Percentiles rank a stretch among this genome's conserved stretches.
Evolutionary conservation across 2,797 vertebrate species (phyloP).

Genomic region (Acridotheres tristis): DNA sequence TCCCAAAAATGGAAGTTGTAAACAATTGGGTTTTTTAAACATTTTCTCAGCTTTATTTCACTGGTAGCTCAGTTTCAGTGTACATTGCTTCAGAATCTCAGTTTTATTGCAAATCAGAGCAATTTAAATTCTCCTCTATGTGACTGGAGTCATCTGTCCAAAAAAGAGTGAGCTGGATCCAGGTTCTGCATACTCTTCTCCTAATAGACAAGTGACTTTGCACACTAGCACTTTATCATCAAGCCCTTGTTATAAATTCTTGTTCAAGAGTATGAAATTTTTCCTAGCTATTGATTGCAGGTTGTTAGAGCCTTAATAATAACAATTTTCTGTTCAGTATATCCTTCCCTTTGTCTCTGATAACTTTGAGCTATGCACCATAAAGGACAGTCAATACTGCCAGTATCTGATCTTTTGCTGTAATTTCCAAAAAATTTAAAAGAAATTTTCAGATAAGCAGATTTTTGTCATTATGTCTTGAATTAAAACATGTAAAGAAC

Average conservation of each 20-base stretch:
- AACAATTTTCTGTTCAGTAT: constrained; percentile 55
- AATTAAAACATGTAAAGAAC: neutral
- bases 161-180: constrained; percentile 34
- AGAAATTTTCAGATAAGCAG: constrained; percentile 18
- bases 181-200: constrained; percentile 16
- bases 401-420: constrained; percentile 47
- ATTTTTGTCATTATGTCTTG: neutral
- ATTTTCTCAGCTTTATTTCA: constrained; percentile 47
- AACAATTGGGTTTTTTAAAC: neutral
- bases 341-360: constrained; percentile 50
- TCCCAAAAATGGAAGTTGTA: constrained; percentile 29
- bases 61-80: neutral
- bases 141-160: neutral
- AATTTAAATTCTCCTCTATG: constrained; percentile 30
- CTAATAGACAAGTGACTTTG: constrained; percentile 25
- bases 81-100: constrained; percentile 4
- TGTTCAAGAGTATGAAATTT: constrained; percentile 61
- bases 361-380: constrained; percentile 31
- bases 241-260: constrained; percentile 42
- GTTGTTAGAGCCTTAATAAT: constrained; percentile 57
- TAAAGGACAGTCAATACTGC: constrained; percentile 59
- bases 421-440: constrained; percentile 31
- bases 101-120: constrained; percentile 33
- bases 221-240: constrained; percentile 20
- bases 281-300: constrained; percentile 67